Percentiles rank a stretch among this genome's conserved stretches.
phyloP scores from a whole-genome alignment of 1,140 invertebrate species.

The Helicoverpa zea region DNA sequence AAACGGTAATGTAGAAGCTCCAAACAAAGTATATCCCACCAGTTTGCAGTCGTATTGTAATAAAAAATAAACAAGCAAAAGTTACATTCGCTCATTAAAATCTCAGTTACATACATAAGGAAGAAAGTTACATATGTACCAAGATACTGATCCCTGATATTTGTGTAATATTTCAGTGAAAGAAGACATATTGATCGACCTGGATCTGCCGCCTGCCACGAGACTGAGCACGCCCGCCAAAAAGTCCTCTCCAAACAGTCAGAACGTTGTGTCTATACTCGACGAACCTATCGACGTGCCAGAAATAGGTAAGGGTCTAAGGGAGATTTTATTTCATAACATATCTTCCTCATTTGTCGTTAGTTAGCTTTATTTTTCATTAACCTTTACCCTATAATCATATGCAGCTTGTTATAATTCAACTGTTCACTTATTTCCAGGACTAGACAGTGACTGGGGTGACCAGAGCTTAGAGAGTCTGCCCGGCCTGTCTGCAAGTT shows the following conservation, averaged over 20 bases:
- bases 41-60: no score
- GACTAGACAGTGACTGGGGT: constrained; percentile 71
- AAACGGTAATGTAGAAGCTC: no score
- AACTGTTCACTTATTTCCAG: constrained; percentile 61
- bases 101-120: no score
- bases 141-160: not conserved
- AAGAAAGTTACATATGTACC: not conserved
- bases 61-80: no score
- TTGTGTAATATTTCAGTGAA: constrained; percentile 72
- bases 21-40: no score
- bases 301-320: constrained; percentile 73
- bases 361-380: no score
- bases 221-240: constrained; percentile 82
- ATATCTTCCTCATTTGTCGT: no score
- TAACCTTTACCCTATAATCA: no score
- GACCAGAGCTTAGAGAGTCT: constrained; percentile 77
- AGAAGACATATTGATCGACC: constrained; percentile 84
- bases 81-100: no score
- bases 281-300: constrained; percentile 93
- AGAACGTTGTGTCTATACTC: constrained; percentile 90
- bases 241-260: constrained; percentile 85
- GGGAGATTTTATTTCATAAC: not conserved
- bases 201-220: constrained; percentile 76
- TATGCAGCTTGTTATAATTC: not conserved
- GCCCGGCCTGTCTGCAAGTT: constrained; percentile 62